Percentiles rank a stretch among this genome's conserved stretches.
Conservation (phyloP, 2,888 invertebrate species). For the Adelphocoris suturalis region DNA sequence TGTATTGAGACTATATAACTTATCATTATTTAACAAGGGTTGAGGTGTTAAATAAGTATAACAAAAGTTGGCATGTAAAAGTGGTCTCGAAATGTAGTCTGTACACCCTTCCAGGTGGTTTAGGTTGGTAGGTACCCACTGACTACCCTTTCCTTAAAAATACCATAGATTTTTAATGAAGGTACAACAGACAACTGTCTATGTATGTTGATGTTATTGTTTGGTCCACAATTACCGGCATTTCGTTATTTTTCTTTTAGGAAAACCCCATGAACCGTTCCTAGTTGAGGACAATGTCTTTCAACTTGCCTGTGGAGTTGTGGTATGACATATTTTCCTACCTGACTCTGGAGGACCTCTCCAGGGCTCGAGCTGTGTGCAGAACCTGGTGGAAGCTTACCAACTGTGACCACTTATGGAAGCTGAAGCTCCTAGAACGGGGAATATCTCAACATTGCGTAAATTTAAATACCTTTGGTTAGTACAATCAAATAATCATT, state of each 20-base stretch:
- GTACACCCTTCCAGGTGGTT: too few relatives aligned
- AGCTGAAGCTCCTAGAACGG: not conserved
- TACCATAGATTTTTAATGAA: too few relatives aligned
- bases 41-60: too few relatives aligned
- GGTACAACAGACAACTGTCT: too few relatives aligned
- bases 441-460: constrained; percentile 13
- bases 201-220: too few relatives aligned
- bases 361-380: constrained; percentile 24
- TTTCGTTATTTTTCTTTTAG: not conserved
- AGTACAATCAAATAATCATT: not conserved
- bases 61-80: too few relatives aligned
- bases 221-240: too few relatives aligned
- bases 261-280: not conserved
- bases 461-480: not conserved
- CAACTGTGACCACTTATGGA: constrained; percentile 41
- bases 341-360: constrained; percentile 43
- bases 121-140: too few relatives aligned
- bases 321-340: constrained; percentile 35
- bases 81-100: too few relatives aligned
- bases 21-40: too few relatives aligned
- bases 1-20: too few relatives aligned
- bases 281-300: not conserved
- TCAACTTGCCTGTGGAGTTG: constrained; percentile 28
- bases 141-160: too few relatives aligned
- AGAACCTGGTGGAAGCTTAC: constrained; percentile 38